A percentile compares a stretch with the other conserved stretches of the same genome.
Conservation (phyloP, 2,797 vertebrate genomes). For the Zalophus californianus region DNA sequence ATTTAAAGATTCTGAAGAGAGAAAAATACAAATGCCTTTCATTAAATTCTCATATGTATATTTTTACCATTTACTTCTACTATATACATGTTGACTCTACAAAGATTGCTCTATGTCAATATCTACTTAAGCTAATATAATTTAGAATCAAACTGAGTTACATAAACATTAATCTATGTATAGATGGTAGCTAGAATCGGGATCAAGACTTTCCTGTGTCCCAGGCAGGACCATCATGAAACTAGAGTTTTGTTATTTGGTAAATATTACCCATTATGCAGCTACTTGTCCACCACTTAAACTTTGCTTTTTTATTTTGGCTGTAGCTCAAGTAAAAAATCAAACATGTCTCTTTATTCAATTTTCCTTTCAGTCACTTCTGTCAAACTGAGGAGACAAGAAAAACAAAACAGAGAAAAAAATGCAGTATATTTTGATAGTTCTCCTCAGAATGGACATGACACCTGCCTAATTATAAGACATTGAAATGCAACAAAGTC, state of each 20-base stretch:
- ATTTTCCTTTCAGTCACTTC: constrained; percentile 62
- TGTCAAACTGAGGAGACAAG: constrained; percentile 47
- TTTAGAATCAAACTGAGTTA: neutral
- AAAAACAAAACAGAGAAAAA: neutral
- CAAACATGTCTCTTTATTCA: neutral
- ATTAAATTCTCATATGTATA: neutral
- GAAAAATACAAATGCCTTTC: neutral
- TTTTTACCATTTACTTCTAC: neutral
- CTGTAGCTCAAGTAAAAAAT: neutral
- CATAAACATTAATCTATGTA: neutral
- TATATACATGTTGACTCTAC: neutral
- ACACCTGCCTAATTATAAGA: constrained; percentile 72
- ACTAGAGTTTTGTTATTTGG: neutral
- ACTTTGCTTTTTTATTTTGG: constrained; percentile 16
- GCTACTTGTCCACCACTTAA: neutral
- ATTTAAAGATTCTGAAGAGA: neutral
- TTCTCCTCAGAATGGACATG: constrained; percentile 38
- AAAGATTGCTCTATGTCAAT: neutral
- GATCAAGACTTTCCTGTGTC: neutral
- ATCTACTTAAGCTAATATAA: neutral
- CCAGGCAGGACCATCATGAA: neutral
- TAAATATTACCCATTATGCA: neutral
- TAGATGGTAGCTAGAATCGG: neutral
- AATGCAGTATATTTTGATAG: constrained; percentile 29
- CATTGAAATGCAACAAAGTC: constrained; percentile 19